These are phyloP conservation scores for Rhinolophus sinicus DNA, from an alignment of 2,113 vertebrate species.

Conservation along the genomic window DNA sequence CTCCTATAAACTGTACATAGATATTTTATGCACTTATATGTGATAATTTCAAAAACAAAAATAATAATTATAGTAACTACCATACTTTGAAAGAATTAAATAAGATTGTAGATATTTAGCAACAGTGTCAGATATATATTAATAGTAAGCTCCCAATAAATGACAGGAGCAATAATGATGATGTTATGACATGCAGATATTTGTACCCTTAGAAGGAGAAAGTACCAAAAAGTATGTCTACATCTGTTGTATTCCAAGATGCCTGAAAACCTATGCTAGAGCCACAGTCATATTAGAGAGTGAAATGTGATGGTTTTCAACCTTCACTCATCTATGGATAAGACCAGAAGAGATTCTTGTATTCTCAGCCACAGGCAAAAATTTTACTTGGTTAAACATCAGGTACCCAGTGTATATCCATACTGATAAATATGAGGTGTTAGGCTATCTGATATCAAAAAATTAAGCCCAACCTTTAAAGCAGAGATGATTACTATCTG, in stretches of 20 bases:
- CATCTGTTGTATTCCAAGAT: background rate
- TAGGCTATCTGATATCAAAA: background rate
- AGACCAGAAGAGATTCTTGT: background rate
- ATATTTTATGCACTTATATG: background rate
- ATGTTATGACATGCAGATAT: background rate
- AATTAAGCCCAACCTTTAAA: background rate
- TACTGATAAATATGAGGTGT: background rate
- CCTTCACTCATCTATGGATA: background rate
- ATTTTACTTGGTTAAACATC: background rate
- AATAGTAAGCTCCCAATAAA: constrained; percentile 10
- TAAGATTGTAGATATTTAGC: background rate
- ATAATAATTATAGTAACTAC: background rate
- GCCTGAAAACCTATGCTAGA: background rate
- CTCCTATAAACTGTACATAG: background rate
- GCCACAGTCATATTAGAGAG: background rate
- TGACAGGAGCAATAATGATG: background rate
- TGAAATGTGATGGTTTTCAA: constrained; percentile 4
- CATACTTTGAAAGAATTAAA: constrained; percentile 36
- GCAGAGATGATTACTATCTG: background rate
- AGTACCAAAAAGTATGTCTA: background rate
- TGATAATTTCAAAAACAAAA: constrained; percentile 49
- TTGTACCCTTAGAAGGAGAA: constrained; percentile 15
- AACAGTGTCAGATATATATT: background rate
- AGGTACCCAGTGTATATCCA: background rate
- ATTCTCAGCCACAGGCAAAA: background rate